These are phyloP conservation scores for Ceratoteleas bidentatus DNA, from an alignment of 1,140 invertebrate species.

Conservation along the genomic window DNA sequence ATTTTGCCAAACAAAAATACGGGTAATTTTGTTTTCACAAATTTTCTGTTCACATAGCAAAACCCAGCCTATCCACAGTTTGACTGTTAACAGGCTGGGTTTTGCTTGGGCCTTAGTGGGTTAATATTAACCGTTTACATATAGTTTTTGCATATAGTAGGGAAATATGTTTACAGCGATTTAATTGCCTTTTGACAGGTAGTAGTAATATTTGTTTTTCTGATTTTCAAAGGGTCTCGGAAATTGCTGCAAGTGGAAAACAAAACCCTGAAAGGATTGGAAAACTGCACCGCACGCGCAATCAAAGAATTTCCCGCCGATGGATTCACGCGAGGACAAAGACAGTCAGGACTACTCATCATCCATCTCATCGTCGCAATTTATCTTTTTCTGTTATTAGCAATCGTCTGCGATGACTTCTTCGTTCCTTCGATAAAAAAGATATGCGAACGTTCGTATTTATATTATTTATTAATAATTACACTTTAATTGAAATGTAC, in stretches of 20 bases:
- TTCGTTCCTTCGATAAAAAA: slow-evolving; percentile 83
- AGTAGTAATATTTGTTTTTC: slow-evolving; percentile 16
- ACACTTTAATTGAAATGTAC: no score
- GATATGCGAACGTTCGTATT: slow-evolving; percentile 82
- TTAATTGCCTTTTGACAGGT: no score
- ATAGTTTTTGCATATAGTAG: no score
- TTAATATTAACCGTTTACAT: no score
- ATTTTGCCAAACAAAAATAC: no score
- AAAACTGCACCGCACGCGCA: slow-evolving; percentile 81
- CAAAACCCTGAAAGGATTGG: slow-evolving; percentile 47
- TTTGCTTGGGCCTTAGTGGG: no score
- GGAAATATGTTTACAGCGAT: no score
- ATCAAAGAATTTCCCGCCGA: slow-evolving; percentile 83
- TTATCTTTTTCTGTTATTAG: slow-evolving; percentile 83
- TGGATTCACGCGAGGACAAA: slow-evolving; percentile 78
- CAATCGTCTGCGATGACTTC: slow-evolving; percentile 77
- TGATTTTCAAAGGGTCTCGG: slow-evolving; percentile 66
- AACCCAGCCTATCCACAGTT: no score
- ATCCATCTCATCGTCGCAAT: slow-evolving; percentile 80
- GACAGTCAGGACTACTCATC: slow-evolving; percentile 80
- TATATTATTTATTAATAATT: no score
- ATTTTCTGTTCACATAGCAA: no score
- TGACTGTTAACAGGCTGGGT: no score
- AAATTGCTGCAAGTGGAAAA: slow-evolving; percentile 72
- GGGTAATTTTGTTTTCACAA: no score